Evolutionary conservation across 2,113 vertebrate genomes (phyloP), one percentile per base, ranked within the genome.

Genomic region (Hirundichthys speculiger): DNA sequence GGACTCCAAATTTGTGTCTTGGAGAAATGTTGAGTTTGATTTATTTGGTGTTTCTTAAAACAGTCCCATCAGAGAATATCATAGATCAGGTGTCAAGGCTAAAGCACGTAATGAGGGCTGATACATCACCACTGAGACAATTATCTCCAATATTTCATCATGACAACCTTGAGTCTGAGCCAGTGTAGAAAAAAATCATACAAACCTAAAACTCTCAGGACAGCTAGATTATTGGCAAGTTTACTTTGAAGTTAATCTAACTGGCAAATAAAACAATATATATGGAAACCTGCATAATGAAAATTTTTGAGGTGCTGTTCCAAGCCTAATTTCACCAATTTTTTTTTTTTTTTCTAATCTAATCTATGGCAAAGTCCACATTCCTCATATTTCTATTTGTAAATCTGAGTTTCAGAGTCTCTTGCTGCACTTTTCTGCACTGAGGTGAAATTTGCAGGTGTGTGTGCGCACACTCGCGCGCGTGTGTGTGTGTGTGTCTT

Each of bases 21-120:
- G 74, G 34, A 38, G 45, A 77, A 63, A 47, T 58, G 43, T 40
- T 48, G 19, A 42, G 42, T 45, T 34, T 68, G 73, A 83, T 83
- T 77, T 75, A 79, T 62, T 68, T 58, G 27, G 25, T 65, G 42
- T 38, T 55, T 74, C 51, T 40, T 1, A 24, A 48, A 34, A 45
- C 12, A 49, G 53, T 61, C 49, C 67, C 57, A 5, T 58, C 48
- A 73, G 47, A 70, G 57, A 70, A 43, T 50, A 76, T 55, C 48
- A 56, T 58, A 61, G 59, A 75, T 75, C 58, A 65, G 52, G 45
- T 77, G 63, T 77, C 73, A 73, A 62, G 67, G 73, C 73, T 38
- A 34, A 38, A 69, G 46, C 27, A 41, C 54, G 57, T 77, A 38
- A 62, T 64, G 46, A 68, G 45, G 62, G 43, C 22, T 16, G 40